Conservation (phyloP, 2,888 invertebrate species). For the Lysandra coridon region DNA sequence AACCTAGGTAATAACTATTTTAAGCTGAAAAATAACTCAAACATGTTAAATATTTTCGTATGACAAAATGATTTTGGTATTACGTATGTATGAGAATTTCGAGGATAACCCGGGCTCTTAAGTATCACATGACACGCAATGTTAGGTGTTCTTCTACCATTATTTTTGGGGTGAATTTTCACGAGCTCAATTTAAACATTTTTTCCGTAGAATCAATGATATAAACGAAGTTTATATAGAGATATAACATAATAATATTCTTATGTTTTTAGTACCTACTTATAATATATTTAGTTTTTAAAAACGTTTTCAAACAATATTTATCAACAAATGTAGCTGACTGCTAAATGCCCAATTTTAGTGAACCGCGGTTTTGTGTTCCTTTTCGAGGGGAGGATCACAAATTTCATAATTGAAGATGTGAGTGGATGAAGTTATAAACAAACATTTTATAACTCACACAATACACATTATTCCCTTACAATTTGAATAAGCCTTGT, state of each 20-base stretch:
- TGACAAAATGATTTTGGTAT: no score
- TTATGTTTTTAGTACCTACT: not conserved
- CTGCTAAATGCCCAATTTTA: not conserved
- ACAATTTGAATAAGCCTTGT: no score
- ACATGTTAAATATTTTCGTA: no score
- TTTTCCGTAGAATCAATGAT: not conserved
- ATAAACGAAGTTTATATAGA: not conserved
- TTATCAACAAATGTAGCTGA: not conserved
- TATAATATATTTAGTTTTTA: not conserved
- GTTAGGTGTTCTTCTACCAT: not conserved
- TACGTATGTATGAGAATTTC: no score
- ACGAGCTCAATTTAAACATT: not conserved
- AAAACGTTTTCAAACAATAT: not conserved
- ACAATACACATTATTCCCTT: no score
- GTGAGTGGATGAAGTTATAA: no score
- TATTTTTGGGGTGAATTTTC: not conserved
- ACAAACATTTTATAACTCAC: no score
- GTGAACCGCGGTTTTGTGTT: not conserved
- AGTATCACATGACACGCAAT: conserved; percentile 6
- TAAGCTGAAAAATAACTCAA: no score
- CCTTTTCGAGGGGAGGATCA: no score
- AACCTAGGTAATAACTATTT: no score
- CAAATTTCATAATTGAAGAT: no score
- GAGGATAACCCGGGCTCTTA: no score
- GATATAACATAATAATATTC: not conserved